Conservation (phyloP, 1,140 invertebrate genomes). For the Cotesia glomerata region DNA sequence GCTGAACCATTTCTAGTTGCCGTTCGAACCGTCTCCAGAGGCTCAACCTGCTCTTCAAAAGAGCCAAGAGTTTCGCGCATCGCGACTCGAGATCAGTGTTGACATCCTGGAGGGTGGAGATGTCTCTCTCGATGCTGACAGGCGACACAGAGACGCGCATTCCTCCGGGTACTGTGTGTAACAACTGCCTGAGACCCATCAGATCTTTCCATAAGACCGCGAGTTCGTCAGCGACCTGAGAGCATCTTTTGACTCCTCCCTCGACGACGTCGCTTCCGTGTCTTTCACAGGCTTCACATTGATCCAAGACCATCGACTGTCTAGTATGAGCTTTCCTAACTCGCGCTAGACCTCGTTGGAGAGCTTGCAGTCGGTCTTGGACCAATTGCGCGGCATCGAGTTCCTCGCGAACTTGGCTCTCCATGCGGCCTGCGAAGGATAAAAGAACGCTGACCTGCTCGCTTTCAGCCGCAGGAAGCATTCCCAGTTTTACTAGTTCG, state of each 20-base stretch:
- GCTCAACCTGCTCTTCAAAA: slow-evolving; percentile 70
- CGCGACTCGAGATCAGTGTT: slow-evolving; percentile 74
- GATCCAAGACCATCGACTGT: slow-evolving; percentile 69
- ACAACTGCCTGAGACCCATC: slow-evolving; percentile 72
- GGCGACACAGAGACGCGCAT: slow-evolving; percentile 77
- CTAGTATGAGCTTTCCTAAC: slow-evolving; percentile 72
- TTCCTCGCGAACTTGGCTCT: slow-evolving; percentile 75
- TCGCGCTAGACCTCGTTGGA: slow-evolving; percentile 72
- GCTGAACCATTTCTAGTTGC: slow-evolving; percentile 78
- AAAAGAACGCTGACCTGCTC: slow-evolving; percentile 76
- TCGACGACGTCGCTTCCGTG: slow-evolving; percentile 75
- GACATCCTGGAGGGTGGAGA: slow-evolving; percentile 75
- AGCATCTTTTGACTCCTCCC: slow-evolving; percentile 71
- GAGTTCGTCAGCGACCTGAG: slow-evolving; percentile 70
- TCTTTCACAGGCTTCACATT: slow-evolving; percentile 73
- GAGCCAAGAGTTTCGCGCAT: slow-evolving; percentile 69
- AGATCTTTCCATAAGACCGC: slow-evolving; percentile 76
- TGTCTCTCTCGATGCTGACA: slow-evolving; percentile 74
- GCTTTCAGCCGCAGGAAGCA: slow-evolving; percentile 74
- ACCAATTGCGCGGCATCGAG: slow-evolving; percentile 73
- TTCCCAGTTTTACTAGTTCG: slow-evolving; percentile 75
- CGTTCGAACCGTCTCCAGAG: slow-evolving; percentile 78
- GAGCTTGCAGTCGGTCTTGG: slow-evolving; percentile 72
- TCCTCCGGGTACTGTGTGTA: slow-evolving; percentile 77
- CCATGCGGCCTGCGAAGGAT: slow-evolving; percentile 71